Conservation (phyloP, 2,797 vertebrate species). For the Crax fasciolata region DNA sequence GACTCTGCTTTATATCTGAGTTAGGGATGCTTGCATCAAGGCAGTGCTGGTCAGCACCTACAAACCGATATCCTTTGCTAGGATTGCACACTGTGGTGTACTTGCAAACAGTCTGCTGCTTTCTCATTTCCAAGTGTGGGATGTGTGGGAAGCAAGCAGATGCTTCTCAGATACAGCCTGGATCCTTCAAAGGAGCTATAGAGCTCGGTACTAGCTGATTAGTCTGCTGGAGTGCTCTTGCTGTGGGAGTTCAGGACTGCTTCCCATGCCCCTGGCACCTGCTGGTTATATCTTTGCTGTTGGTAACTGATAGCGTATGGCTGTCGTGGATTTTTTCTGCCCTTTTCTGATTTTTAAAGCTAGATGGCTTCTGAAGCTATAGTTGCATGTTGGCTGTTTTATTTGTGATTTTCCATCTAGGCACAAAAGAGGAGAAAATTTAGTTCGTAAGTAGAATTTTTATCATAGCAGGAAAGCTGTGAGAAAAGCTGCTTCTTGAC, state of each 20-base stretch:
- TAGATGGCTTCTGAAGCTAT: neutral
- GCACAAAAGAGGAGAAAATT: neutral
- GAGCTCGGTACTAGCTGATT: neutral
- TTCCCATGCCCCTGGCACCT: neutral
- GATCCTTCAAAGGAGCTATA: neutral
- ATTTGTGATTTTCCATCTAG: neutral
- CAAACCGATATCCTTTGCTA: fast-evolving
- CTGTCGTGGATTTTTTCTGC: neutral
- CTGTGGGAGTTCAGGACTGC: neutral
- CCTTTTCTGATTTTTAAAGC: neutral
- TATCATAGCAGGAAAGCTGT: neutral
- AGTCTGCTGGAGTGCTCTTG: neutral
- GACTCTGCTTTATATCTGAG: no score
- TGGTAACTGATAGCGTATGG: neutral
- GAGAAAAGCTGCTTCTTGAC: neutral
- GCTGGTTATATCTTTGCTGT: neutral
- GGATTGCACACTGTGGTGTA: fast-evolving
- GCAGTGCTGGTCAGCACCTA: neutral
- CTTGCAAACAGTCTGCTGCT: neutral
- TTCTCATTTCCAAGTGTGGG: neutral
- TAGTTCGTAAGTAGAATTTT: neutral
- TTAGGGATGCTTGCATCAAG: neutral
- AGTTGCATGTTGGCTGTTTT: neutral
- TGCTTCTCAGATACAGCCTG: neutral
- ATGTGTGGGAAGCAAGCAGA: neutral